Conservation (phyloP, 2,888 invertebrate genomes). For the Sarcophaga carnaria region DNA sequence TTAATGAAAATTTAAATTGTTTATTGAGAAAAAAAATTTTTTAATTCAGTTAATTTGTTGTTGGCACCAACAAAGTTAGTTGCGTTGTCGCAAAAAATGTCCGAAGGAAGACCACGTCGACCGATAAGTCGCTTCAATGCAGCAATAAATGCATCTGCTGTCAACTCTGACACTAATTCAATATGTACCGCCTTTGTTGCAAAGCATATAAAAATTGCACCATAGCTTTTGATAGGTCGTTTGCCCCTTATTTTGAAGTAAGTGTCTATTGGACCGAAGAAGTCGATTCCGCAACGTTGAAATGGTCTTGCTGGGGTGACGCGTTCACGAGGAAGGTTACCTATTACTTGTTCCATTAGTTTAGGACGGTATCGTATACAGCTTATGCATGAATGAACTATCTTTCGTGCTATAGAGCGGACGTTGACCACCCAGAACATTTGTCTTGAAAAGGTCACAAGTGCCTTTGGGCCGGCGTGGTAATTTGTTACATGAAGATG, state of each 20-base stretch:
- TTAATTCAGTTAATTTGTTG: not conserved
- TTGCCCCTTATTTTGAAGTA: constrained; percentile 35
- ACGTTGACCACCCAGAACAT: no score
- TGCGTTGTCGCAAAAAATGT: constrained; percentile 53
- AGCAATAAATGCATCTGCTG: constrained; percentile 41
- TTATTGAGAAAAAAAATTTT: not conserved
- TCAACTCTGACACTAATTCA: constrained; percentile 33
- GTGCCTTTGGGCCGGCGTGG: no score
- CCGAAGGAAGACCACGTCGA: constrained; percentile 29
- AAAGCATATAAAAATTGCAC: constrained; percentile 57
- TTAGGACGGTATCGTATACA: constrained; percentile 24
- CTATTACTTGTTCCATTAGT: constrained; percentile 25
- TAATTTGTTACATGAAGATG: no score
- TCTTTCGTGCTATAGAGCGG: not conserved
- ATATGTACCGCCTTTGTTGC: constrained; percentile 48
- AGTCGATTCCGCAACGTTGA: constrained; percentile 47
- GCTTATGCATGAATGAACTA: constrained; percentile 8
- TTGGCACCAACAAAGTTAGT: constrained; percentile 56
- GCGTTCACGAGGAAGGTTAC: constrained; percentile 13
- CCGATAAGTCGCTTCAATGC: constrained; percentile 52
- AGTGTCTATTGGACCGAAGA: constrained; percentile 51
- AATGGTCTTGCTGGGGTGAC: constrained; percentile 6
- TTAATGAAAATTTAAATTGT: constrained; percentile 4
- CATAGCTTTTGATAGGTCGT: constrained; percentile 52
- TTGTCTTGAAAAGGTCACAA: no score